phyloP scores from a whole-genome alignment of 1,140 invertebrate genomes.

The Drosophila ogumai region DNA sequence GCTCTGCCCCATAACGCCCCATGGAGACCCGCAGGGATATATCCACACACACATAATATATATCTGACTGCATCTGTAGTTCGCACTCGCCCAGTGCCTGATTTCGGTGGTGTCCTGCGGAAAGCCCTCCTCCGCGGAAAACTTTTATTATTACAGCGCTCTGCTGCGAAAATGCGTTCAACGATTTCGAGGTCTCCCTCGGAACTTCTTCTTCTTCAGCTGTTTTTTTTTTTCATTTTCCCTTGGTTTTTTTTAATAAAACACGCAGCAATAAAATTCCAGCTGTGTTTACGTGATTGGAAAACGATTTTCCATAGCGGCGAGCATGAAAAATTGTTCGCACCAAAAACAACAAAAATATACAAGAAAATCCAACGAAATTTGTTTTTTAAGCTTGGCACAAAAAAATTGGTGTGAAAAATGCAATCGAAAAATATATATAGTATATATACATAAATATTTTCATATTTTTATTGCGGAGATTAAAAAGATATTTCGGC shows the following conservation, averaged over 20 bases:
- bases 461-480: conserved; percentile 62
- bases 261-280: conserved; percentile 81
- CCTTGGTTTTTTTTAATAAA: conserved; percentile 52
- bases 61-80: conserved; percentile 20
- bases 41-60: conserved; percentile 1
- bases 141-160: conserved; percentile 77
- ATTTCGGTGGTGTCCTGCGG: conserved; percentile 70
- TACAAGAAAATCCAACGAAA: conserved; percentile 21
- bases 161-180: conserved; percentile 72
- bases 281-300: conserved; percentile 82
- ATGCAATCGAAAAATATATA: conserved; percentile 29
- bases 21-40: conserved; percentile 33
- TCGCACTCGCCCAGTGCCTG: conserved; percentile 55
- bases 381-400: conserved; percentile 35
- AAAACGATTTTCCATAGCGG: conserved; percentile 79
- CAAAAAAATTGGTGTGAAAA: conserved; percentile 53
- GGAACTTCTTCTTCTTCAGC: conserved; percentile 38
- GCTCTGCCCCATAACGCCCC: conserved; percentile 35
- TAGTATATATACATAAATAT: conserved; percentile 27
- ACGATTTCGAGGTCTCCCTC: conserved; percentile 50
- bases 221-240: conserved; percentile 29
- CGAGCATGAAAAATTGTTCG: conserved; percentile 67
- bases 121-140: conserved; percentile 60
- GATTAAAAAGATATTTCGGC: conserved; percentile 64
- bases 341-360: conserved; percentile 15